Evolutionary conservation across 2,797 vertebrate species (phyloP).

Genomic region (Helicolenus hilgendorfi): DNA sequence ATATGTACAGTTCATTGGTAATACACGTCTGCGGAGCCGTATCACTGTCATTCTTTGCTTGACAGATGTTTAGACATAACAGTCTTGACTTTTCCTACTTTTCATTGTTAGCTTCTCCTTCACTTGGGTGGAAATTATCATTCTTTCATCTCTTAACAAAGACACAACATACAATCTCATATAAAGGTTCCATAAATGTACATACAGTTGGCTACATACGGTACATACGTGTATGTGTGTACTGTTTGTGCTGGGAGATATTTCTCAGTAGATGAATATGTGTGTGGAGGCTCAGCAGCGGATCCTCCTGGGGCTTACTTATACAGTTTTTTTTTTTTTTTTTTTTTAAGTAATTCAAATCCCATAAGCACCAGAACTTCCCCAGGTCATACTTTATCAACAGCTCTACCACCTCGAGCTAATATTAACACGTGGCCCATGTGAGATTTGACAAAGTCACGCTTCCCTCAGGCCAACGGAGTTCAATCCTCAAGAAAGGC

Average conservation of each 20-base stretch:
- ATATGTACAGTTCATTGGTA: neutral
- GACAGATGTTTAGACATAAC: neutral
- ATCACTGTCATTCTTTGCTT: neutral
- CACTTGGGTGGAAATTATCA: neutral
- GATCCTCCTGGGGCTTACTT: conserved; percentile 18
- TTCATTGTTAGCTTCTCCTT: neutral
- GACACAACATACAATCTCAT: neutral
- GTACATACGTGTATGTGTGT: neutral
- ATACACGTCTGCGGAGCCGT: neutral
- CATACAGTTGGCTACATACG: neutral
- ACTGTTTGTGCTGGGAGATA: neutral
- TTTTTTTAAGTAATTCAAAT: conserved; percentile 57
- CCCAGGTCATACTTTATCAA: conserved; percentile 47
- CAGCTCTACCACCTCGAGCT: conserved; percentile 38
- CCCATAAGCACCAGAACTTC: conserved; percentile 53
- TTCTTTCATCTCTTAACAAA: neutral
- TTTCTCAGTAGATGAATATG: neutral
- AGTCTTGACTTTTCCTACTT: neutral
- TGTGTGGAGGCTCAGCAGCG: neutral
- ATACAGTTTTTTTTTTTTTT: neutral
- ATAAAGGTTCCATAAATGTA: neutral
- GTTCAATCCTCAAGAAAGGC: conserved; percentile 25
- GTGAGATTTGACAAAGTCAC: conserved; percentile 53
- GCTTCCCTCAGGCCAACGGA: conserved; percentile 18
- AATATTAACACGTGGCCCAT: conserved; percentile 52